Evolutionary conservation across 1,140 invertebrate species (phyloP), one percentile per base, ranked within the genome.

Genomic region (Manduca sexta): DNA sequence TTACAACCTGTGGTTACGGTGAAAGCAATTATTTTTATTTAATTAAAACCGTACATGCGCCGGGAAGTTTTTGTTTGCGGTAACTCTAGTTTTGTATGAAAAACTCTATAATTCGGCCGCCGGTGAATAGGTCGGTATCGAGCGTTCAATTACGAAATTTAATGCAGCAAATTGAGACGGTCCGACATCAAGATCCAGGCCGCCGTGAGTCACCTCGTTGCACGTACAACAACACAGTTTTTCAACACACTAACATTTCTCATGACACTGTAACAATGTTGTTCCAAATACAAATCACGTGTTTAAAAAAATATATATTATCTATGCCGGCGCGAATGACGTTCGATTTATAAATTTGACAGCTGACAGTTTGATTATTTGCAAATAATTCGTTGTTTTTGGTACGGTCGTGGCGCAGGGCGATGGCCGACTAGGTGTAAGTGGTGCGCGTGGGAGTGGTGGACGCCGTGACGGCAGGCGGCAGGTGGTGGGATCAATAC

Each of bases 401-500:
- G 10, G 60, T 83, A 56, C 64, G 75, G 52, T 65, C 71, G 62
- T 72, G 66, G 49, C 70, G 75, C 70, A 64, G 69, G 73, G 68
- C 78, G 70, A 72, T 74, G 71, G 69, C 71, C 74, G 77, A 82
- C 74, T 84, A 72, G 65, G 68, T 65, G 61, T 49, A 66, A 64
- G 49, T 66, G 62, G 56, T 45, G 60, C 60, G 63, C 59, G 50
- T 63, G 70, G 77, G 74, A 74, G 76, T 81, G 75, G 75, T 79
- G 76, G 72, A 37, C 54, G 53, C 13, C 7, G 34, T 12, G 30
- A 41, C 54, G 46, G 63, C 52, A 63, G 71, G 44, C 54, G 46
- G 63, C 52, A 63, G 71, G 65, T 81, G 71, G 78, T 84, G 78
- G 78, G 75, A 82, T 82, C 78, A 55, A 82, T 82, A 82, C 74